Evolutionary conservation across 2,797 vertebrate species (phyloP).

Genomic region (Liparis tanakae): DNA sequence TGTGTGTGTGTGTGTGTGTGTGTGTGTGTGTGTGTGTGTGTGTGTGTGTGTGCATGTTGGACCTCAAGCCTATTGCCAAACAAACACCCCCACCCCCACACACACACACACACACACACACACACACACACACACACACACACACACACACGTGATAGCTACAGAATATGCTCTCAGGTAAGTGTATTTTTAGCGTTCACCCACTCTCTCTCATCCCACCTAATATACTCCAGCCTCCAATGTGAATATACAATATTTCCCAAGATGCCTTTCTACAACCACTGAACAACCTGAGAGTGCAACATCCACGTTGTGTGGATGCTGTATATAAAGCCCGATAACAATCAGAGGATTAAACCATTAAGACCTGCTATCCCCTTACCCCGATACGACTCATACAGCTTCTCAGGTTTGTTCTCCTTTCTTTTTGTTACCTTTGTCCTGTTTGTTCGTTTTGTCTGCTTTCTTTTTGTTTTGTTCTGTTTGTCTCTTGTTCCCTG

Average conservation of each 20-base stretch:
- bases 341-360: not conserved
- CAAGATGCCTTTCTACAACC: not conserved
- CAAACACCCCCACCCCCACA: too few relatives aligned
- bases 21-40: not conserved
- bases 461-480: too few relatives aligned
- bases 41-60: not conserved
- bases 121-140: not conserved
- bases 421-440: too few relatives aligned
- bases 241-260: conserved; percentile 8
- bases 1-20: not conserved
- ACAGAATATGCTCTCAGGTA: not conserved
- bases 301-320: not conserved
- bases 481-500: too few relatives aligned
- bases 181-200: not conserved
- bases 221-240: not conserved
- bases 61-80: not conserved
- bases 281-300: not conserved
- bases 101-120: not conserved
- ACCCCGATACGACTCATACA: too few relatives aligned
- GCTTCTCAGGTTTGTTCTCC: too few relatives aligned
- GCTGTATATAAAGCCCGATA: not conserved
- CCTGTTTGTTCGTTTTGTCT: too few relatives aligned
- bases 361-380: too few relatives aligned
- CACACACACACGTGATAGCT: not conserved
- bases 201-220: conserved; percentile 6